Conservation (phyloP, 1,140 invertebrate species). For the Drosophila guanche region DNA sequence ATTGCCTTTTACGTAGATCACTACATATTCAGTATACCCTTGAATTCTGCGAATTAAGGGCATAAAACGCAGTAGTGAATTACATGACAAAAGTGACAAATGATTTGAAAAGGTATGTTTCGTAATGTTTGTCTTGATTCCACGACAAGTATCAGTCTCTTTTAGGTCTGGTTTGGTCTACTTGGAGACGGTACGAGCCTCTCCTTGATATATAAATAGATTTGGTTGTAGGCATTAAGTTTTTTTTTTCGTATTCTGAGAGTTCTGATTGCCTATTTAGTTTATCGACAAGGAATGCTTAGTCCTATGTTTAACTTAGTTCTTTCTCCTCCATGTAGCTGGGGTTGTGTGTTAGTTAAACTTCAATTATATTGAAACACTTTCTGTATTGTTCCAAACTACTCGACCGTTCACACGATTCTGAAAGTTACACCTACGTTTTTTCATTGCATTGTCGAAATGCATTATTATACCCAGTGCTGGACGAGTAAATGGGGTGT, state of each 20-base stretch:
- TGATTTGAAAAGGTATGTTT: constrained; percentile 4
- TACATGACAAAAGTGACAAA: constrained; percentile 9
- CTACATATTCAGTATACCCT: background rate
- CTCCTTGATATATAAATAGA: too few relatives aligned
- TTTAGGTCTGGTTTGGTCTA: background rate
- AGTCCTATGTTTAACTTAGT: too few relatives aligned
- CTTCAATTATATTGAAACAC: background rate
- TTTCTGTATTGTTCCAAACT: constrained; percentile 8
- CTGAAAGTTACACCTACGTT: constrained; percentile 10
- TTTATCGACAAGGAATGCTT: too few relatives aligned
- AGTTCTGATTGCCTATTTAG: too few relatives aligned
- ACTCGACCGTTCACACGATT: constrained; percentile 17
- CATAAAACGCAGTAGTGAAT: background rate
- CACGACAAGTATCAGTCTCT: background rate
- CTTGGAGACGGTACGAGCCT: too few relatives aligned
- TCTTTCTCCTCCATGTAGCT: background rate
- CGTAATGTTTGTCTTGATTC: constrained; percentile 1
- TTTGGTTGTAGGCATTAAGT: too few relatives aligned
- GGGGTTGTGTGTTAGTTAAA: background rate
- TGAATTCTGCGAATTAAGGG: background rate
- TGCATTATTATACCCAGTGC: background rate
- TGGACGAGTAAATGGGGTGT: too few relatives aligned
- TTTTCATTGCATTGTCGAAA: background rate
- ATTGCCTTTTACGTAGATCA: too few relatives aligned
- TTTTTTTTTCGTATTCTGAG: too few relatives aligned